Evolutionary conservation across 2,113 vertebrate genomes (phyloP).

Genomic region (Scartelaos histophorus): DNA sequence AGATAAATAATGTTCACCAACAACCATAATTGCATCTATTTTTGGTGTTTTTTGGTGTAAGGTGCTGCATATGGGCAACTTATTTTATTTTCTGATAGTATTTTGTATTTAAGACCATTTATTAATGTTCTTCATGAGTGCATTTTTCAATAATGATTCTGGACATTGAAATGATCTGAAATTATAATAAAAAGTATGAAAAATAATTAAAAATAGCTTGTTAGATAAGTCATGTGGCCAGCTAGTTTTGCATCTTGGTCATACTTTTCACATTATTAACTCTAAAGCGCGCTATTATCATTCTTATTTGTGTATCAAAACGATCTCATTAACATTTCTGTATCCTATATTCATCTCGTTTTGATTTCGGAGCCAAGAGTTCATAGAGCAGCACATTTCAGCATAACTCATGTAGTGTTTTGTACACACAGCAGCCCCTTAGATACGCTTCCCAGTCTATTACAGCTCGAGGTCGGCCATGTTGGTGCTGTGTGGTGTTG

Average conservation of each 20-base stretch:
- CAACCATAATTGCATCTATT: no score
- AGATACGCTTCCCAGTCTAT: slow-evolving; percentile 23
- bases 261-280: no score
- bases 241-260: no score
- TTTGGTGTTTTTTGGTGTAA: no score
- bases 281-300: background rate
- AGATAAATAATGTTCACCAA: no score
- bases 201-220: background rate
- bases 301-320: background rate
- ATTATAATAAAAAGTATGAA: no score
- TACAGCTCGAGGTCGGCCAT: slow-evolving; percentile 5
- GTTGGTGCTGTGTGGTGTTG: background rate
- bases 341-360: background rate
- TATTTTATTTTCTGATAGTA: no score
- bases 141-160: no score
- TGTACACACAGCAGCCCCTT: slow-evolving; percentile 3
- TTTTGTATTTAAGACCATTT: no score
- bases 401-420: slow-evolving; percentile 31
- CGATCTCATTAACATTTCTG: background rate
- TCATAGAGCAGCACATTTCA: slow-evolving; percentile 16
- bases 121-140: no score
- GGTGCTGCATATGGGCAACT: no score
- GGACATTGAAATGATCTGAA: no score
- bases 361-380: background rate
- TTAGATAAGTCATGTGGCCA: background rate